These are phyloP conservation scores for Teleogryllus oceanicus DNA, from an alignment of 2,888 invertebrate species.

Conservation along the genomic window DNA sequence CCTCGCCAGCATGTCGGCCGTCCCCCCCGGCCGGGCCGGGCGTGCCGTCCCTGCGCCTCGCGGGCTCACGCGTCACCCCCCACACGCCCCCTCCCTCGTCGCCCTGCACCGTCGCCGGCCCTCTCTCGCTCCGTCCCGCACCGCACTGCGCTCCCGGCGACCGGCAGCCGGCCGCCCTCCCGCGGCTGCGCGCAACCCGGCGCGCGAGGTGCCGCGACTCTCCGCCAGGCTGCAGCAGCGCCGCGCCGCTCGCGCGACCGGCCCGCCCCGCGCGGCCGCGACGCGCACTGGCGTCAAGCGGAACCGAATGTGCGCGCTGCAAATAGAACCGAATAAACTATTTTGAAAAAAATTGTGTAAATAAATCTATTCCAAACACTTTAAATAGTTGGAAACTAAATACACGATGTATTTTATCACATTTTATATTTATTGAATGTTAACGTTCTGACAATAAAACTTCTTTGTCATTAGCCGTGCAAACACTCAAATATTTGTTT, in stretches of 20 bases:
- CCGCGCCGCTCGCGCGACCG: background rate
- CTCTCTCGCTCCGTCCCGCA: background rate
- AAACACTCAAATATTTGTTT: no score
- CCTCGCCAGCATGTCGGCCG: background rate
- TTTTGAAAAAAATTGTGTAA: no score
- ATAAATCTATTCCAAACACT: no score
- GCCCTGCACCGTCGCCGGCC: background rate
- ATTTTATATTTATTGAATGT: no score
- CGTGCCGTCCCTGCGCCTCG: no score
- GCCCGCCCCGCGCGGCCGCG: background rate
- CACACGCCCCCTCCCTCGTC: background rate
- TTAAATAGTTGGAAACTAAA: no score
- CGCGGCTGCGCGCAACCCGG: background rate
- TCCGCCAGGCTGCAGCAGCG: background rate
- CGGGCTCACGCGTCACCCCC: background rate
- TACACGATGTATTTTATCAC: no score
- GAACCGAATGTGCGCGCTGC: no score
- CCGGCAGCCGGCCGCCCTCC: background rate
- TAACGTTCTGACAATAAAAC: no score
- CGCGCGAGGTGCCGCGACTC: background rate
- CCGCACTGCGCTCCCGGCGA: slow-evolving; percentile 1
- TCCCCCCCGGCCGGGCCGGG: background rate
- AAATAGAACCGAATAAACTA: no score
- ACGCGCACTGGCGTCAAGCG: no score
- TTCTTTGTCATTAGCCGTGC: no score